Percentiles rank a stretch among this genome's conserved stretches.
phyloP scores from a whole-genome alignment of 2,113 vertebrate genomes.

The Loxodonta africana region DNA sequence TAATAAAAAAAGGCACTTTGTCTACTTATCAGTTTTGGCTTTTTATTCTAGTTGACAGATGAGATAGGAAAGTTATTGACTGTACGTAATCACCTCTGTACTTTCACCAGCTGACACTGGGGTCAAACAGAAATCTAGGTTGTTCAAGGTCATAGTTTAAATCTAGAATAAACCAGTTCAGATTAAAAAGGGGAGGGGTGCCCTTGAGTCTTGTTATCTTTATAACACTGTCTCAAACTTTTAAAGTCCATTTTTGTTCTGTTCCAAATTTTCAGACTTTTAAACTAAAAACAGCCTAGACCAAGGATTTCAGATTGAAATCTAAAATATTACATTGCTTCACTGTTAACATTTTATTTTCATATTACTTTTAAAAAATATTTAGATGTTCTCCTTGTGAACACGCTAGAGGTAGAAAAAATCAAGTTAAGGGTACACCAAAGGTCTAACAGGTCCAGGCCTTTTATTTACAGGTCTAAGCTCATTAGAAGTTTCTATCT shows the following conservation, averaged over 20 bases:
- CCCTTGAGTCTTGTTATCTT: conserved; percentile 78
- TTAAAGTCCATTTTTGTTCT: conserved; percentile 61
- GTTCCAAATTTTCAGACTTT: conserved; percentile 67
- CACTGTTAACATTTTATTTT: conserved; percentile 52
- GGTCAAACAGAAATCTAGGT: conserved; percentile 80
- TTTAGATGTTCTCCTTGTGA: background rate
- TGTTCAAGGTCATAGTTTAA: conserved; percentile 83
- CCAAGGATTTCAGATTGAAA: conserved; percentile 68
- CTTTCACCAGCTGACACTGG: conserved; percentile 75
- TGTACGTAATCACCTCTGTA: conserved; percentile 82
- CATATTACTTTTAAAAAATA: background rate
- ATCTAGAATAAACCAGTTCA: conserved; percentile 80
- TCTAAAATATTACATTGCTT: conserved; percentile 71
- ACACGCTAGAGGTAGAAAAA: background rate
- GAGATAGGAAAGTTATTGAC: conserved; percentile 81
- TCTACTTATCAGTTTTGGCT: conserved; percentile 83
- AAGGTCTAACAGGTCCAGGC: background rate
- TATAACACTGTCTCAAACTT: conserved; percentile 63
- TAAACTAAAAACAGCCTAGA: conserved; percentile 70
- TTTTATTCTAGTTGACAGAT: conserved; percentile 80
- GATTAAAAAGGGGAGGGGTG: conserved; percentile 41
- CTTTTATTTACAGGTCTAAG: conserved; percentile 6
- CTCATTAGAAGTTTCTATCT: background rate
- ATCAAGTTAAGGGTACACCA: background rate
- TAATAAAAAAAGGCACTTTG: conserved; percentile 79